Base-by-base conservation (phyloP, 2,113 vertebrate genomes). In the Cottus gobio region DNA sequence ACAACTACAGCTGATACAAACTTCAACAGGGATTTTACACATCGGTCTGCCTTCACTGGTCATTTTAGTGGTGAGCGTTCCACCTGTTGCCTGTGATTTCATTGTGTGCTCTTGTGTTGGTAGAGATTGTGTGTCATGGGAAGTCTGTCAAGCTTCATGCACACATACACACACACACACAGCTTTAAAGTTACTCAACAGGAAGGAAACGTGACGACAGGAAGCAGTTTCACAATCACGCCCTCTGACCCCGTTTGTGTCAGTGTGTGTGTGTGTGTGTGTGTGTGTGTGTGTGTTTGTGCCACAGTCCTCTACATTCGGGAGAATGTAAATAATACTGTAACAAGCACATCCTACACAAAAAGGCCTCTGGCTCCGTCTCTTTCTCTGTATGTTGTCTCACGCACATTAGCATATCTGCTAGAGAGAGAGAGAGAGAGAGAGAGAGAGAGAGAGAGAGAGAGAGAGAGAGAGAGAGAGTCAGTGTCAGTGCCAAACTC, bases 141-240 rank as follows among this genome's bases (percentile, higher is more conserved):
- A 67, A n/a, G 3, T 3, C 70, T 65, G n/a, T 62, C 56, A 62
- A 71, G 44, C 48, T 28, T 24, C 50, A 57, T 50, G 52, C 7
- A 56, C 52, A 26, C 52, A 56, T 1, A 4, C 24, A 56, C 24
- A 57, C 54, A 61, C 30, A 61, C 30, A 61, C 16, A 67, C 65
- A 50, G 71, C 87, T 89, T 84, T 77, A 83, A 90, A 82, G 86
- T 90, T 91, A 71, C 89, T 90, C 39, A 90, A 90, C 90, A 93
- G 92, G 92, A 92, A 92, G 91, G 87, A 90, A 93, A 69, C 9
- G 18, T 87, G 87, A 92, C 87, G 84, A 79, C 91, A 91, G 91
- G 92, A 93, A 90, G 26, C 83, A 71, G 83, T 90, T 82, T 36
- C 80, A 90, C 89, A 90, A 87, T 88, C 77, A 82, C 60, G 10